Conservation (phyloP, 2,888 invertebrate species). For the Ornithoptera alexandrae region DNA sequence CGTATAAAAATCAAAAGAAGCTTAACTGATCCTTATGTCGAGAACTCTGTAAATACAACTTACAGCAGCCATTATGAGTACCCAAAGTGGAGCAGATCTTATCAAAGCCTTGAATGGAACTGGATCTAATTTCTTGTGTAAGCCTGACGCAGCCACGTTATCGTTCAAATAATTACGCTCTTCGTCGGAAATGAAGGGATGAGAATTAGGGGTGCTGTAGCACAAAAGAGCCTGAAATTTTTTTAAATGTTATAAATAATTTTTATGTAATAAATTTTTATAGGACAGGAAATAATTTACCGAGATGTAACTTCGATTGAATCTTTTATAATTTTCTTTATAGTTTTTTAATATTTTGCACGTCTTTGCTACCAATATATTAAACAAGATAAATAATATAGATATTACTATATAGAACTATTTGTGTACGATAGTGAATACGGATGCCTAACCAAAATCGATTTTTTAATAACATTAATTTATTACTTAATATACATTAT, state of each 20-base stretch:
- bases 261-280: no score
- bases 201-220: conserved; percentile 71
- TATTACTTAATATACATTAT: no score
- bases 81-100: conserved; percentile 83
- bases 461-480: no score
- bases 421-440: no score
- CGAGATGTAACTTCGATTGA: no score
- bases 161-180: conserved; percentile 73
- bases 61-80: conserved; percentile 84
- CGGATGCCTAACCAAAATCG: no score
- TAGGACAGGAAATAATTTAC: no score
- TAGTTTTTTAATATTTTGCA: no score
- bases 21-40: conserved; percentile 1
- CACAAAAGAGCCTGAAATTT: conserved; percentile 60
- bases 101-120: conserved; percentile 85
- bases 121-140: conserved; percentile 76
- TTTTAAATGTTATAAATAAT: background rate
- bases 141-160: conserved; percentile 75
- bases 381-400: no score
- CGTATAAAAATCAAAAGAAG: background rate
- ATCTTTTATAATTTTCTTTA: no score
- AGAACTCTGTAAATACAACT: conserved; percentile 44
- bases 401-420: no score
- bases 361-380: no score
- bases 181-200: conserved; percentile 77